Conservation (phyloP, 2,113 vertebrate genomes). For the Megaptera novaeangliae region DNA sequence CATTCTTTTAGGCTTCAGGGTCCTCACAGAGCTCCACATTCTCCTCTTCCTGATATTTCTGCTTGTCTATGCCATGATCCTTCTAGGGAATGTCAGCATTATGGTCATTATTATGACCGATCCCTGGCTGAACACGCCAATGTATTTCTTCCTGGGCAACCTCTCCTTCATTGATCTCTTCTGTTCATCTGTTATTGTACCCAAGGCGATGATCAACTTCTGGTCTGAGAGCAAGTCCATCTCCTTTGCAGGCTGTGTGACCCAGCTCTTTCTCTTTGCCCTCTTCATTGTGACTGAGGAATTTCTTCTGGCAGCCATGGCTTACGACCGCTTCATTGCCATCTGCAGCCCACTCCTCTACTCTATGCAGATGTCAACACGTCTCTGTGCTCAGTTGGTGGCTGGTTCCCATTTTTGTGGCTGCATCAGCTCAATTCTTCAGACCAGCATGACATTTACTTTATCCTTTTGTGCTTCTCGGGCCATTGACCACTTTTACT, state of each 20-base stretch:
- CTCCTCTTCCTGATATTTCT: constrained; percentile 58
- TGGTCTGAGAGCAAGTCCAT: constrained; percentile 58
- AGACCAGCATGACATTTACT: constrained; percentile 57
- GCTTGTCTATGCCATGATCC: background rate
- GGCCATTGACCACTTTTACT: constrained; percentile 70
- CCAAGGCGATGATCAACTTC: constrained; percentile 52
- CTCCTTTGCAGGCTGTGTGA: constrained; percentile 40
- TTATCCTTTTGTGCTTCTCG: constrained; percentile 62
- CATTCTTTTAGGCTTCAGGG: constrained; percentile 62
- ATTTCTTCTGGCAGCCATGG: constrained; percentile 64
- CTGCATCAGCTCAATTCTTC: constrained; percentile 32
- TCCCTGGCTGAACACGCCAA: constrained; percentile 59
- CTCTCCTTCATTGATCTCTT: constrained; percentile 64
- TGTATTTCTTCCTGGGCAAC: constrained; percentile 71
- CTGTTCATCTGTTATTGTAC: constrained; percentile 45
- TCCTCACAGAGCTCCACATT: background rate
- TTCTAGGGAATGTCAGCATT: constrained; percentile 51
- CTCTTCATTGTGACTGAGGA: constrained; percentile 57
- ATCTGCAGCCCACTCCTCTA: constrained; percentile 60
- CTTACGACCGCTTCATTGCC: constrained; percentile 40
- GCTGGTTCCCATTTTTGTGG: constrained; percentile 52
- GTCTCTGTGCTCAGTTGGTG: constrained; percentile 45
- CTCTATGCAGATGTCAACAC: constrained; percentile 41
- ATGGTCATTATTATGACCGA: constrained; percentile 23
- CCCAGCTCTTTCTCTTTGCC: constrained; percentile 53